phyloP scores from a whole-genome alignment of 2,888 invertebrate species.

The Andrena dorsata region DNA sequence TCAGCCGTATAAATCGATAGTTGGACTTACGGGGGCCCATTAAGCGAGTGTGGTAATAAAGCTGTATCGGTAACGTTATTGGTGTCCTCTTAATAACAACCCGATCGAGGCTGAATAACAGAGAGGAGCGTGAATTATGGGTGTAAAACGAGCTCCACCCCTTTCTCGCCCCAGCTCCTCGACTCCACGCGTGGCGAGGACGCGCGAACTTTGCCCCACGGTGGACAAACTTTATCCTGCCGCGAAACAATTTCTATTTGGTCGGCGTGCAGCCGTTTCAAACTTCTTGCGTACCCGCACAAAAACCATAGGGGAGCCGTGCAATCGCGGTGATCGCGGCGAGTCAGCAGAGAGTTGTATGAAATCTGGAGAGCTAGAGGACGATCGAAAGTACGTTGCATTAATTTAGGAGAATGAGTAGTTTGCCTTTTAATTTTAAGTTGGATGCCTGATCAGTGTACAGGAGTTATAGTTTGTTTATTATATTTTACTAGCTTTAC shows the following conservation, averaged over 20 bases:
- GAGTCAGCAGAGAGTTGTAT: no score
- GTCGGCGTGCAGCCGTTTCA: conserved; percentile 15
- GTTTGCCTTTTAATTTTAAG: no score
- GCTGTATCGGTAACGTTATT: conserved; percentile 82
- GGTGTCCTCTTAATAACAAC: conserved; percentile 83
- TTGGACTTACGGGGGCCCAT: conserved; percentile 77
- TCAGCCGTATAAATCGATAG: conserved; percentile 79
- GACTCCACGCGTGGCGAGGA: conserved; percentile 41
- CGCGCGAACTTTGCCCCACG: conserved; percentile 20
- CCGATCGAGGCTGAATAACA: conserved; percentile 76
- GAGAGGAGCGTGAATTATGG: conserved; percentile 80
- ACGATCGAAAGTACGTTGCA: no score
- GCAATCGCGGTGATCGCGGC: neutral
- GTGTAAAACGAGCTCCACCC: conserved; percentile 68
- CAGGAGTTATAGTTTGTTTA: no score
- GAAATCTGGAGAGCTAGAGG: no score
- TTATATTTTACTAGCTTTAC: no score
- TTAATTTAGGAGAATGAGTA: no score
- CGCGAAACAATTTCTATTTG: conserved; percentile 19
- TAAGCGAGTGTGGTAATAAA: conserved; percentile 80
- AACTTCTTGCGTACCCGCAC: conserved; percentile 17
- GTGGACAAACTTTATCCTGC: conserved; percentile 41
- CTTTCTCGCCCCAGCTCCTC: conserved; percentile 59
- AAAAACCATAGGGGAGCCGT: conserved; percentile 15
- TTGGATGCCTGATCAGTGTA: no score